A percentile compares a stretch with the other conserved stretches of the same genome.
Conservation (phyloP, 2,888 invertebrate species). For the Drosophila tripunctata region DNA sequence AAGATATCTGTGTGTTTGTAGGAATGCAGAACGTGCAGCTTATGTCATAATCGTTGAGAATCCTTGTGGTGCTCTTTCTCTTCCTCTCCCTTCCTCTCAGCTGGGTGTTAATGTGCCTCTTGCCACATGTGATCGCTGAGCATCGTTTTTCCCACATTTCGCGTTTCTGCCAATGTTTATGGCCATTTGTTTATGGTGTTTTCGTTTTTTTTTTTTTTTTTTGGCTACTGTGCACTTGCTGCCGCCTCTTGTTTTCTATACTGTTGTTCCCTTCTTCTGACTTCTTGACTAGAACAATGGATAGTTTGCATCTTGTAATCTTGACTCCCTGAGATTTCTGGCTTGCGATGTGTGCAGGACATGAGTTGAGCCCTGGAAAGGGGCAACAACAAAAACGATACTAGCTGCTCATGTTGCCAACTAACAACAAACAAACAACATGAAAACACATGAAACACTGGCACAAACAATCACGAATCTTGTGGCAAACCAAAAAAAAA, state of each 20-base stretch:
- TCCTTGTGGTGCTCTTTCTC: conserved; percentile 27
- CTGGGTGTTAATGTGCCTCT: conserved; percentile 67
- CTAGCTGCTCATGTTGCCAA: conserved; percentile 38
- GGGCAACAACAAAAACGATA: conserved; percentile 3
- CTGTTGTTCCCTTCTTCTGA: background rate
- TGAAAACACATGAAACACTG: conserved; percentile 32
- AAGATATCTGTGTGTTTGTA: conserved; percentile 28
- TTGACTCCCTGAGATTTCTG: conserved; percentile 41
- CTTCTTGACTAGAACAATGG: conserved; percentile 66
- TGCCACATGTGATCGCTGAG: conserved; percentile 32
- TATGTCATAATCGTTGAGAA: conserved; percentile 72
- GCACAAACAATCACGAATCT: conserved; percentile 67
- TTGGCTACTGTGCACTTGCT: conserved; percentile 69
- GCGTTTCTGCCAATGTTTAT: conserved; percentile 52
- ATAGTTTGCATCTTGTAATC: conserved; percentile 76
- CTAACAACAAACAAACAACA: conserved; percentile 18
- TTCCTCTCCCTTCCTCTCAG: background rate
- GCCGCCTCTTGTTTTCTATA: conserved; percentile 6
- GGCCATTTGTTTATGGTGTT: conserved; percentile 65
- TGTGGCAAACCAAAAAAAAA: conserved; percentile 66
- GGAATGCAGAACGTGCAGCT: conserved; percentile 70
- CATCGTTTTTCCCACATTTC: conserved; percentile 71
- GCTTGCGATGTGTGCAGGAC: conserved; percentile 63
- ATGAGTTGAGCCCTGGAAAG: conserved; percentile 41
- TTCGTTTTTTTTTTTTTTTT: too few species aligned